Evolutionary conservation across 2,113 vertebrate genomes (phyloP), one percentile per base, ranked within the genome.

Genomic region (Gambusia holbrooki): DNA sequence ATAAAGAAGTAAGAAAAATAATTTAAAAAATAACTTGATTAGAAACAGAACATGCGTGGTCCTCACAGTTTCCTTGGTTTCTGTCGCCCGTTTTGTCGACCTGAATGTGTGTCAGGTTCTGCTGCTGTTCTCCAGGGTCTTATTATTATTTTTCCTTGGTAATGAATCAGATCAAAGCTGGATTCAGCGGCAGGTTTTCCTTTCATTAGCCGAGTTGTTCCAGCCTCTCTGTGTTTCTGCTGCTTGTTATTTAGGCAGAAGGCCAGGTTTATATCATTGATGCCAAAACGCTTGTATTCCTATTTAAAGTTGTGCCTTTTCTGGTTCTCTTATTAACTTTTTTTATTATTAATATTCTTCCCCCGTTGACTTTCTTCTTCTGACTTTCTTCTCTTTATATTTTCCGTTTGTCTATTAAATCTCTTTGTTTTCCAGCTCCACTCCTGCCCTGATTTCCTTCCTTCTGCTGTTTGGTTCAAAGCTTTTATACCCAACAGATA

Each of bases 111-210:
- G 82, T 85, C 75, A 78, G 74, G n/a, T 65, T 32, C 42, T 32
- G 12, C 25, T 30, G 2, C 13, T 28, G 10, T 67, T 40, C 15
- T 73, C 35, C 4, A 15, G 58, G 74, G 32, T n/a, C 30, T 58
- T 32, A 66, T 48, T 48, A 15, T 48, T 48, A 15, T 17, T 17
- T 48, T 48, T 65, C 54, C 72, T 13, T 74, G 35, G 35, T 10
- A 35, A 71, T 73, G 72, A 80, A 80, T 79, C 70, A 32, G 62
- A 90, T 80, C 77, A 90, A 85, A 80, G 74, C 70, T 30, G 32
- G 30, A 45, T 61, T 79, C 62, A 68, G 79, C 29, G 73, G 71
- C 71, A 80, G 79, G 74, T 81, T 76, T 64, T 75, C 19, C 51
- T 15, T 48, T 48, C 15, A 74, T 84, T 74, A 80, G 62, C 33